phyloP scores from a whole-genome alignment of 2,888 invertebrate genomes.

The Lepidocyrtoides sp. region DNA sequence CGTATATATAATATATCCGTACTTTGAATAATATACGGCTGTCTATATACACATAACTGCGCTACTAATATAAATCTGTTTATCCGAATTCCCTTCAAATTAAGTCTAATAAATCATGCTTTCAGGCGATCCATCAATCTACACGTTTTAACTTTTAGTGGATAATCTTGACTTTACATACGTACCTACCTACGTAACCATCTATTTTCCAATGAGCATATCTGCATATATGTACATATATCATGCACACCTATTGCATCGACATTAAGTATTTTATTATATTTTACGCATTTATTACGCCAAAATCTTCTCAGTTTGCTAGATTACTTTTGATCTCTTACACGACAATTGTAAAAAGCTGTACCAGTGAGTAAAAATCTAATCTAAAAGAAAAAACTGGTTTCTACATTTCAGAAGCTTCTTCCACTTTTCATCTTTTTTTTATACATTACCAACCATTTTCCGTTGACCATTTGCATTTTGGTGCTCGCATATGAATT shows the following conservation, averaged over 20 bases:
- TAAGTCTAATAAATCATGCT: conserved; percentile 64
- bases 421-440: not conserved
- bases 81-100: conserved; percentile 55
- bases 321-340: not conserved
- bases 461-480: not conserved
- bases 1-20: not conserved
- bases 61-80: no score
- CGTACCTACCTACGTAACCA: no score
- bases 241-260: no score
- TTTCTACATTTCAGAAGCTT: conserved; percentile 34
- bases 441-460: not conserved
- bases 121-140: conserved; percentile 58
- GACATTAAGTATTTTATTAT: no score
- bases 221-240: no score
- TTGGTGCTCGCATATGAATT: not conserved
- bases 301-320: not conserved
- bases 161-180: not conserved
- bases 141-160: conserved; percentile 13
- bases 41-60: no score
- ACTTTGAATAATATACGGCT: no score
- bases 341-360: no score
- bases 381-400: conserved; percentile 51
- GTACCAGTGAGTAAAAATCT: not conserved
- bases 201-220: no score
- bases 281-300: conserved; percentile 1